Percentiles rank a stretch among this genome's conserved stretches.
Conservation (phyloP, 1,140 invertebrate genomes). For the Goniozus legneri region DNA sequence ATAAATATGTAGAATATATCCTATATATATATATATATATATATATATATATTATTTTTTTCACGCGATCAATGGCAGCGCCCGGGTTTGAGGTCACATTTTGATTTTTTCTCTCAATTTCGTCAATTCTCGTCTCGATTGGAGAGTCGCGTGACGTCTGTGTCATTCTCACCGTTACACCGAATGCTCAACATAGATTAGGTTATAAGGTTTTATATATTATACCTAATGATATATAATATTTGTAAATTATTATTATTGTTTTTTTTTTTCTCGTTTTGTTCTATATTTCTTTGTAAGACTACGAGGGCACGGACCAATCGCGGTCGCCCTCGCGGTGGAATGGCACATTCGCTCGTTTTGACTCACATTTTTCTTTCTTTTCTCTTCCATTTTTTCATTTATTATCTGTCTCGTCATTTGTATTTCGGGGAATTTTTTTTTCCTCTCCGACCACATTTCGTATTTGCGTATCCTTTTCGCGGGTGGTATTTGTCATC, state of each 20-base stretch:
- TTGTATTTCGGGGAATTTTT: no score
- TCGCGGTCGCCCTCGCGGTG: conserved; percentile 25
- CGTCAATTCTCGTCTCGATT: no score
- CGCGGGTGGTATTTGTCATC: neutral
- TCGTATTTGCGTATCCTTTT: conserved; percentile 3
- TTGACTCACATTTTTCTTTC: conserved; percentile 9
- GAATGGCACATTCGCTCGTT: conserved; percentile 30
- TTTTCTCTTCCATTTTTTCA: neutral
- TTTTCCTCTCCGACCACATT: conserved; percentile 4
- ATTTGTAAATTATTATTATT: conserved; percentile 46
- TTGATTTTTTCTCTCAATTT: conserved; percentile 4
- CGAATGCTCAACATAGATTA: conserved; percentile 46
- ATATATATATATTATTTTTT: conserved; percentile 19
- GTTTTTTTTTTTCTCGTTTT: conserved; percentile 17
- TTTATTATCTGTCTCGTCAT: no score
- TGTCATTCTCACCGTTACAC: conserved; percentile 33
- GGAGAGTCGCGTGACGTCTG: no score
- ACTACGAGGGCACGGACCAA: conserved; percentile 25
- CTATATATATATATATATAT: neutral
- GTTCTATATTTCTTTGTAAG: no score
- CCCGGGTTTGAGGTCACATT: no score
- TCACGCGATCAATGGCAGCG: no score
- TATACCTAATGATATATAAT: conserved; percentile 16
- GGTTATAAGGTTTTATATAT: conserved; percentile 24
- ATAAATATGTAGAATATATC: conserved; percentile 5